These are phyloP conservation scores for Hyperopisus bebe DNA, from an alignment of 2,113 vertebrate genomes.

Conservation along the genomic window DNA sequence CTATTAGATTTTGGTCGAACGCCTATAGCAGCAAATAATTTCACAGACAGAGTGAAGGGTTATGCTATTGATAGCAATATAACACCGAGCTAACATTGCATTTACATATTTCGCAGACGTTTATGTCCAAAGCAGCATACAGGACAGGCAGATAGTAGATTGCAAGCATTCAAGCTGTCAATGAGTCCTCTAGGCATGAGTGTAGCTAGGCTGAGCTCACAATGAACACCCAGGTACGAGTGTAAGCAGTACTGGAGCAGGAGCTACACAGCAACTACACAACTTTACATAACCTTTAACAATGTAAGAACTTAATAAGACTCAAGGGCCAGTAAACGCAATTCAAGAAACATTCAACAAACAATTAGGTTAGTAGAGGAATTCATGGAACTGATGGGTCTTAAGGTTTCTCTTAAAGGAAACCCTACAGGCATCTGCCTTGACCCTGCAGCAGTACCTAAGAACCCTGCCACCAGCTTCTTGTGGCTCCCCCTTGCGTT, in stretches of 20 bases:
- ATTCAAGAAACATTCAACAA: neutral
- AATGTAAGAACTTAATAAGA: neutral
- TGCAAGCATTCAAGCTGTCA: neutral
- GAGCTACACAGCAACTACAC: neutral
- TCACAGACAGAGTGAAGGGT: neutral
- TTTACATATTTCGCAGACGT: neutral
- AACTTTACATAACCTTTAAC: neutral
- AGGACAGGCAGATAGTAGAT: neutral
- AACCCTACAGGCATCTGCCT: neutral
- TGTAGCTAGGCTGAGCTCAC: neutral
- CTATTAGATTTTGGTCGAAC: neutral
- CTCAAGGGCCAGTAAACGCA: neutral
- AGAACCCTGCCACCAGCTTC: neutral
- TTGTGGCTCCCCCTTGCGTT: neutral
- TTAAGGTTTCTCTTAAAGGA: neutral
- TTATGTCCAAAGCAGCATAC: neutral
- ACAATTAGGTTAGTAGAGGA: neutral
- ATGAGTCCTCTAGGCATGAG: neutral
- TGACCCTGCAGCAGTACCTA: neutral
- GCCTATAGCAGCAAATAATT: neutral
- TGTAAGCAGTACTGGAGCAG: neutral
- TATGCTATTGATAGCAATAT: neutral
- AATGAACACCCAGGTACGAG: neutral
- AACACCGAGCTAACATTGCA: neutral
- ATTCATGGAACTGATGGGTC: neutral